These are phyloP conservation scores for Apotomis turbidana DNA, from an alignment of 2,888 invertebrate genomes.

Conservation along the genomic window DNA sequence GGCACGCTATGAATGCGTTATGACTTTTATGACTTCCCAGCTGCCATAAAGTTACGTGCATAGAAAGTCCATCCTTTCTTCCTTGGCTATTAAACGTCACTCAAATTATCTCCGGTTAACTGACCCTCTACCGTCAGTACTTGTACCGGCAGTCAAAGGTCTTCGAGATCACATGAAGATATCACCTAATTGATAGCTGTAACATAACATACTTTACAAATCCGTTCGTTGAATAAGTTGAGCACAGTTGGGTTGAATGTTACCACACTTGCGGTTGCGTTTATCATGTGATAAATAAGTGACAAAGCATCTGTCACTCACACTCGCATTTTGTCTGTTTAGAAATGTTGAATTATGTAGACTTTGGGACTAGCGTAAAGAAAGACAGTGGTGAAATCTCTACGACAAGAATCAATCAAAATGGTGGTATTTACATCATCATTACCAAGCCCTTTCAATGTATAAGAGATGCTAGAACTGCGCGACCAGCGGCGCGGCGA, in stretches of 20 bases:
- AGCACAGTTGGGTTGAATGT: background rate
- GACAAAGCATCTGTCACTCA: no score
- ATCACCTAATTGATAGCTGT: conserved; percentile 5
- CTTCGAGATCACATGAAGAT: conserved; percentile 11
- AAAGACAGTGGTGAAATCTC: no score
- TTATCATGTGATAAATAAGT: no score
- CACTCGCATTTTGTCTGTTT: no score
- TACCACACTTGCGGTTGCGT: background rate
- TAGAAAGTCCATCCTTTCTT: background rate
- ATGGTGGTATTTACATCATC: no score
- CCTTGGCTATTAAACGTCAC: background rate
- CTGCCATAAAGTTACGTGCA: background rate
- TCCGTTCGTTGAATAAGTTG: background rate
- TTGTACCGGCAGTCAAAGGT: conserved; percentile 10
- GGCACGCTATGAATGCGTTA: background rate
- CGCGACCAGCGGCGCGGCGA: no score
- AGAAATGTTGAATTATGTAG: no score
- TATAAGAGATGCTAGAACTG: no score
- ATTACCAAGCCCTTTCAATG: no score
- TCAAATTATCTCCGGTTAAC: conserved; percentile 1
- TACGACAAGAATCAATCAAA: no score
- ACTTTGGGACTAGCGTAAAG: no score
- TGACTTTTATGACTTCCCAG: background rate
- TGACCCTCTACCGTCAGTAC: background rate
- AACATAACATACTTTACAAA: conserved; percentile 24